phyloP scores from a whole-genome alignment of 2,888 invertebrate species.

The Timandra comae region DNA sequence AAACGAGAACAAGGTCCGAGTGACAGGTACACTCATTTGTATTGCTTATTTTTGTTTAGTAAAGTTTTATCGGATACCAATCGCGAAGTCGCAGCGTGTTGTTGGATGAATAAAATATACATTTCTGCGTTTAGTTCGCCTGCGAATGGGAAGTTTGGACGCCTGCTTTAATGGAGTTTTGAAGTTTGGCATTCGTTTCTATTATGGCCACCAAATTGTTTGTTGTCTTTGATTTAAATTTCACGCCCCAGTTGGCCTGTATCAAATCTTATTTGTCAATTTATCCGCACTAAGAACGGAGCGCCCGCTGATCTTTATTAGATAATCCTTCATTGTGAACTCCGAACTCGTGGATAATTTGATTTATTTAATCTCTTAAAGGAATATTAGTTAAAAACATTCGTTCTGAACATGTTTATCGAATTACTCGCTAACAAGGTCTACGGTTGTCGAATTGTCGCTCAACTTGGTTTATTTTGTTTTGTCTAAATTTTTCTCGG shows the following conservation, averaged over 20 bases:
- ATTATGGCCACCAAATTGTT: conserved; percentile 60
- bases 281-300: conserved; percentile 36
- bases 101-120: conserved; percentile 70
- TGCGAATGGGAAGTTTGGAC: conserved; percentile 61
- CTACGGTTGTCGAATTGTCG: conserved; percentile 30
- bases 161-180: conserved; percentile 63
- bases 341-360: neutral
- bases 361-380: conserved; percentile 9
- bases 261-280: conserved; percentile 59
- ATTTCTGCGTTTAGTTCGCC: conserved; percentile 56
- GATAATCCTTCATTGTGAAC: conserved; percentile 2
- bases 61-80: conserved; percentile 65
- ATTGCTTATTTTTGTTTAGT: conserved; percentile 69
- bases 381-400: conserved; percentile 6
- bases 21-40: conserved; percentile 74
- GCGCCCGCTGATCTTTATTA: conserved; percentile 26
- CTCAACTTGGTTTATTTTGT: conserved; percentile 55
- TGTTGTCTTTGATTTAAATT: conserved; percentile 68
- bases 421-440: conserved; percentile 34
- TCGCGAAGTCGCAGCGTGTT: conserved; percentile 58
- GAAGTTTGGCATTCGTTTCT: conserved; percentile 67
- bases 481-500: conserved; percentile 56
- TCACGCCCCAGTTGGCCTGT: conserved; percentile 53
- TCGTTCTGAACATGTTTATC: conserved; percentile 15
- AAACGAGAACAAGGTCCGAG: conserved; percentile 69